These are phyloP conservation scores for Acrobasis suavella DNA, from an alignment of 2,888 invertebrate genomes.

Conservation along the genomic window DNA sequence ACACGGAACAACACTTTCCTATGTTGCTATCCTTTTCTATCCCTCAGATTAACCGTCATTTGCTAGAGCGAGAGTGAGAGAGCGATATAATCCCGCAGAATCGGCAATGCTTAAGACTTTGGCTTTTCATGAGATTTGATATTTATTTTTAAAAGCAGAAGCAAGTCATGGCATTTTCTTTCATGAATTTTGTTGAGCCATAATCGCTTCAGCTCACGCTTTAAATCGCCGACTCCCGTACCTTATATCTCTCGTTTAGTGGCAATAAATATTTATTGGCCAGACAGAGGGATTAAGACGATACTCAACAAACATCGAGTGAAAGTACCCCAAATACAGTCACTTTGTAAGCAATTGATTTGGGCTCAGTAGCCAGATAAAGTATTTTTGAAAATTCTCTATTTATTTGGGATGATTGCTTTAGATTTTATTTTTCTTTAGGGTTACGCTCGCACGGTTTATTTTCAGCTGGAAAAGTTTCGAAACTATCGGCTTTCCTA, in stretches of 20 bases:
- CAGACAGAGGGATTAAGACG: conserved; percentile 64
- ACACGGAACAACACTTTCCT: no score
- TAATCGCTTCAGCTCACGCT: not conserved
- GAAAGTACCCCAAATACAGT: conserved; percentile 37
- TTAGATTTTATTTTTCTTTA: not conserved
- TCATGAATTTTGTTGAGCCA: no score
- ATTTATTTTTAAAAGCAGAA: no score
- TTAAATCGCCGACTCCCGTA: conserved; percentile 24
- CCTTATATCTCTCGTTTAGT: conserved; percentile 44
- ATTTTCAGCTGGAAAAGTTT: not conserved
- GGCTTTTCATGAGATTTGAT: no score
- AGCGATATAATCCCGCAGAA: no score
- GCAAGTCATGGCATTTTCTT: no score
- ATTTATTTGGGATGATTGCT: conserved; percentile 24
- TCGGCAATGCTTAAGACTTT: no score
- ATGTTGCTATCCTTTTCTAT: no score
- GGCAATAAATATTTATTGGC: conserved; percentile 73
- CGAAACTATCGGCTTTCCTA: no score
- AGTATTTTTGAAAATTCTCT: conserved; percentile 21
- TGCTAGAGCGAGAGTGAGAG: no score
- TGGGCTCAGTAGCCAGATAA: conserved; percentile 17
- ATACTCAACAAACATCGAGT: conserved; percentile 52
- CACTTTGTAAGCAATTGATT: conserved; percentile 49
- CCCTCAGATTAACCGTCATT: no score
- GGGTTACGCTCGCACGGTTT: not conserved